These are phyloP conservation scores for Isotomurus palustris DNA, from an alignment of 2,888 invertebrate genomes.

Conservation along the genomic window DNA sequence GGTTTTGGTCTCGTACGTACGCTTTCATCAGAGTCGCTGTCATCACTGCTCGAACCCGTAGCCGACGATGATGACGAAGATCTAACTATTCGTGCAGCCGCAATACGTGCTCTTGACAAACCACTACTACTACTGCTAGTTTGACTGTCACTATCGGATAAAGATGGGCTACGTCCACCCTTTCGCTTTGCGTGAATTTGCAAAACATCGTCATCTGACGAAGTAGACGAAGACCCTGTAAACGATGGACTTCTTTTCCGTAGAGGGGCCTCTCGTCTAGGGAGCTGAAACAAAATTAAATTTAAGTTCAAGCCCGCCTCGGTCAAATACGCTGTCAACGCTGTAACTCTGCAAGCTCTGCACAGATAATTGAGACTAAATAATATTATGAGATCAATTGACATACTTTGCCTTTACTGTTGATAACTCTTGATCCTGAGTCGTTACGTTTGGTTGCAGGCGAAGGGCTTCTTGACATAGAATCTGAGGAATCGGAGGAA, in stretches of 20 bases:
- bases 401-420: too few relatives aligned
- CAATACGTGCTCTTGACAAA: not conserved
- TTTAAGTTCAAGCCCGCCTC: too few relatives aligned
- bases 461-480: not conserved
- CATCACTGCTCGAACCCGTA: slow-evolving; percentile 7
- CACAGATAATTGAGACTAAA: too few relatives aligned
- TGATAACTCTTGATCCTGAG: too few relatives aligned
- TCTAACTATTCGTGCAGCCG: not conserved
- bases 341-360: too few relatives aligned
- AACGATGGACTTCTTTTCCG: too few relatives aligned
- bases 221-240: slow-evolving; percentile 14
- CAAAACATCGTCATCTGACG: slow-evolving; percentile 36
- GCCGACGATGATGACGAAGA: slow-evolving; percentile 20
- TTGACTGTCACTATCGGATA: slow-evolving; percentile 17
- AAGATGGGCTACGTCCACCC: slow-evolving; percentile 9
- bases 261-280: too few relatives aligned
- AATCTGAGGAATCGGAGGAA: not conserved
- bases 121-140: slow-evolving; percentile 1
- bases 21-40: slow-evolving; percentile 14
- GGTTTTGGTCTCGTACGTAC: slow-evolving; percentile 5
- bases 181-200: slow-evolving; percentile 32
- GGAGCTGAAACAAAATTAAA: too few relatives aligned
- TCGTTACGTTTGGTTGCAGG: too few relatives aligned
- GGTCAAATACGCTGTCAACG: too few relatives aligned
- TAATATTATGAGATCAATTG: too few relatives aligned